Evolutionary conservation across 2,888 invertebrate genomes (phyloP).

Genomic region (Margaritifera margaritifera): DNA sequence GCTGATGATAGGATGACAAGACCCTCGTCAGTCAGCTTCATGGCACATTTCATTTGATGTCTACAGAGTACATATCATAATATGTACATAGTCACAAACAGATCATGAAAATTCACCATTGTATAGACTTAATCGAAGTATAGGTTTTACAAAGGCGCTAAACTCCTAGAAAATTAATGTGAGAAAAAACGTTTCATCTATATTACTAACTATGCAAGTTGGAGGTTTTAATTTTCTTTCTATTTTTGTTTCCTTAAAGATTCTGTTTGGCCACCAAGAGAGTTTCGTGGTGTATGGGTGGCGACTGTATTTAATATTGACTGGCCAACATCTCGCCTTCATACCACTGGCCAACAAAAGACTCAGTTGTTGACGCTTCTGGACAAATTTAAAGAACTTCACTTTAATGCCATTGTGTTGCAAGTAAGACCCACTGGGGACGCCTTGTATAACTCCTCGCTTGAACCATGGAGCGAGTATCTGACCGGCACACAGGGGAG

Average conservation of each 20-base stretch:
- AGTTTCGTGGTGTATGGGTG: slow-evolving; percentile 66
- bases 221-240: no score
- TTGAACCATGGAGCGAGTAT: slow-evolving; percentile 68
- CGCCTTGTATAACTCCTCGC: slow-evolving; percentile 60
- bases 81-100: no score
- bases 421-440: slow-evolving; percentile 62
- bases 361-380: slow-evolving; percentile 41
- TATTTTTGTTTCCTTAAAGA: slow-evolving; percentile 1
- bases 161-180: no score
- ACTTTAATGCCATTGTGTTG: slow-evolving; percentile 62
- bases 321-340: slow-evolving; percentile 58
- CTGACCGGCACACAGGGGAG: slow-evolving; percentile 65
- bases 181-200: no score
- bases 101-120: no score
- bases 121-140: no score
- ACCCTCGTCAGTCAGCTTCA: no score
- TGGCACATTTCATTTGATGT: no score
- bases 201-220: no score
- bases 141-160: no score
- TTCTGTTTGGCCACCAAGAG: slow-evolving; percentile 42
- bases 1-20: no score
- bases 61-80: no score
- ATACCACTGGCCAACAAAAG: slow-evolving; percentile 47
- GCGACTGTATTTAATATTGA: slow-evolving; percentile 68
- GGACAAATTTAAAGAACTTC: slow-evolving; percentile 45